Evolutionary conservation across 1,140 invertebrate genomes (phyloP), one percentile per base, ranked within the genome.

Genomic region (Gerris buenoi): DNA sequence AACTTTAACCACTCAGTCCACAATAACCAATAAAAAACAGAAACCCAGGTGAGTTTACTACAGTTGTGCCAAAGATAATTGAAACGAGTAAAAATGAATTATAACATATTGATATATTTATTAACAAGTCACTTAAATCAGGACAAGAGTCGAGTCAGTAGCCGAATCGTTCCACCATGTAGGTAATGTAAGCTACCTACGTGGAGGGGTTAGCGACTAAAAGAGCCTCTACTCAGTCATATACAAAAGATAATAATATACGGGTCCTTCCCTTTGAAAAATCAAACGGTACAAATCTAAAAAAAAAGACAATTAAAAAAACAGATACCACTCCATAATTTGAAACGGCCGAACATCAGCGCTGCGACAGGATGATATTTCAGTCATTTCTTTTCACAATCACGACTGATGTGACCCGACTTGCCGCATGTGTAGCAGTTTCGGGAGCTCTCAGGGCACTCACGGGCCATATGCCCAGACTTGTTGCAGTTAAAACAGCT

Each of bases 401-500:
- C 91, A 71, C 90, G 87, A 79, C 88, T 90, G 80, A 93, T 87
- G 82, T 95, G 91, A 65, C 91, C 91, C 64, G 86, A 84, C 78
- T 93, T 90, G 79, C 89, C 88, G 79, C 91, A 94, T 73, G 86
- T 86, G 81, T 93, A 93, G 81, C 91, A 94, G 68, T 86, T 88
- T 80, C 91, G 90, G 70, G 84, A 86, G 61, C 75, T 76, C 74
- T 91, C 86, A 69, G 88, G 88, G 78, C 91, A 95, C 77, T 93
- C 90, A 75, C 90, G 87, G 65, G 89, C 90, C 79, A 93, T 88
- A 78, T 93, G 91, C 63, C 91, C 91, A 64, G 86, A 82, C 78
- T 90, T 88, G 81, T 91, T 90, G 81, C 91, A 95, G 76, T 88
- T 90, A 80, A 92, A 93, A 81, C 91, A 95, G 61, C 84, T 86